Evolutionary conservation across 2,113 vertebrate species (phyloP), one percentile per base, ranked within the genome.

Genomic region (Cercocebus atys): DNA sequence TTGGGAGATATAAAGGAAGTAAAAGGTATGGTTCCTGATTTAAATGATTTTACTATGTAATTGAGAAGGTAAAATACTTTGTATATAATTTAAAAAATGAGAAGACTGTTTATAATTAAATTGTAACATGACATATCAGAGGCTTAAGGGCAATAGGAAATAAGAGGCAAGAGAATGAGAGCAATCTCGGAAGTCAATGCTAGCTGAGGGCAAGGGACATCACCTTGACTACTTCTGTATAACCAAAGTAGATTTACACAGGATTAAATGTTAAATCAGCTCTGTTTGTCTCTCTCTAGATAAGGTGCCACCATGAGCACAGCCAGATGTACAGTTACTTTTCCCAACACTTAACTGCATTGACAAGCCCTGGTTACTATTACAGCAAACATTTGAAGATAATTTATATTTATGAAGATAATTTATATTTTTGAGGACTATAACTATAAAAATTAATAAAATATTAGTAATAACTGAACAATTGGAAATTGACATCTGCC

Each of bases 381-480:
- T 52, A 45, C 5, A 68, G 30, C 1, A 23, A 38, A n/a, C 75
- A 66, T 52, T 90, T 87, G 32, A 93, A 86, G 38, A 55, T 55
- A 78, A 82, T 47, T 18, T 14, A 72, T 64, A 38, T 72, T 55
- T 93, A 8, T 79, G 35, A 94, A 50, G 8, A 68, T 68, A 78
- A 86, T 47, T 18, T 14, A 64, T 64, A 38, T 82, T 55, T 93
- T 11, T 79, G 35, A 94, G 43, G 8, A 68, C 61, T 90, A 79
- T 66, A 83, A 72, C 45, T 50, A 83, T 40, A 88, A 91, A 91
- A 83, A 59, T 52, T 14, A 90, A 64, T 95, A 78, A 70, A 90
- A 90, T 20, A n/a, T 94, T 27, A 86, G 38, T 2, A 57, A 47
- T 89, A 86, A 50, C 57, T 10, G 8, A 78, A 84, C 35, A 0